Base-by-base conservation (phyloP, 1,140 invertebrate species). In the Telenomus remus region DNA sequence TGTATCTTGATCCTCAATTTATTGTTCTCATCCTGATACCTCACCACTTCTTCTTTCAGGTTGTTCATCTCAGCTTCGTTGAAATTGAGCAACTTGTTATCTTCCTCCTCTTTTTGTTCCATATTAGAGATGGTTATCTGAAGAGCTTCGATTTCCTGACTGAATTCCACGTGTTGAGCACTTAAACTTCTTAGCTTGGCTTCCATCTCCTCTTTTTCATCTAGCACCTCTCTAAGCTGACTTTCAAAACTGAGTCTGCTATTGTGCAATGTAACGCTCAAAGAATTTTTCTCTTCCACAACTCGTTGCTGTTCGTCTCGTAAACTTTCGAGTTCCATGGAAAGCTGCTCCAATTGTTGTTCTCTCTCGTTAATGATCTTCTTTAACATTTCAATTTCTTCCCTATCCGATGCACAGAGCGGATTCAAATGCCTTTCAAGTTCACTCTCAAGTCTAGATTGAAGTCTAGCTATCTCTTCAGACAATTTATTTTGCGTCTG, bases 71-170 rank as follows among this genome's bases (percentile, higher is more conserved):
- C 68, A 11, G 10, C 9, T 37, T 86, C 73, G 11, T 82, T 33
- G 8, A 85, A 77, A 7, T 68, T 49, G 15, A 83, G 65, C 4
- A 55, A 14, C 9, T 75, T 78, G 5, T 55, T 54, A 4, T 84
- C 78, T 8, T 63, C 79, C 4, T 51, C 70, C 0, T 75, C 10
- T 55, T 84, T 81, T 4, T 50, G 49, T 44, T 82, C 77, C 12
- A 86, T 55, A 39, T 79, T 78, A 9, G 27, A 37, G 27, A 86
- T 75, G 27, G 72, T 71, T 4, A 27, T 35, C 16, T 68, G 79
- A 33, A 59, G 77, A 0, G 55, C 55, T 7, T 82, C 79, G 43
- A 76, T 60, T 13, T 57, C 37, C 19, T 70, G 54, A 8, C 14
- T 37, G 1, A 78, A 37, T 33, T 37, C 69, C 0, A 63, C 59